Conservation (phyloP, 2,113 vertebrate genomes). For the Eretmochelys imbricata region DNA sequence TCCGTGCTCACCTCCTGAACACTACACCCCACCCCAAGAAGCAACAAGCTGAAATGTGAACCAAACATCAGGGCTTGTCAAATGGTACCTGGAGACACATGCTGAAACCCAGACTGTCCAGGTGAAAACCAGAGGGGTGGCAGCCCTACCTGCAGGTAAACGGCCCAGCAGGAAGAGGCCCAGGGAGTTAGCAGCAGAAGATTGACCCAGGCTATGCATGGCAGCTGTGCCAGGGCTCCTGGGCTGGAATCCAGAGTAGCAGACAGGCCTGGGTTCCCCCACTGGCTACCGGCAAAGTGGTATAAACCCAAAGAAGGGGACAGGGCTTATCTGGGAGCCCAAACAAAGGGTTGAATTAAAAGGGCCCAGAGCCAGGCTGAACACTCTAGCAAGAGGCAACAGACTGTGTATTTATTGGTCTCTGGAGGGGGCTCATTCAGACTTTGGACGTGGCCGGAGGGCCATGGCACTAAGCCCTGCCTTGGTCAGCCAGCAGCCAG, state of each 20-base stretch:
- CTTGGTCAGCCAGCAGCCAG: no score
- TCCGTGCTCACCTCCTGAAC: neutral
- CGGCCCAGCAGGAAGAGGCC: neutral
- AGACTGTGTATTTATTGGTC: no score
- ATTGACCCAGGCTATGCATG: neutral
- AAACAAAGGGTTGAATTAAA: neutral
- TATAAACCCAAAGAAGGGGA: neutral
- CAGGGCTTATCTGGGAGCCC: neutral
- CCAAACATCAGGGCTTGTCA: no score
- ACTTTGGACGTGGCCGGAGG: neutral
- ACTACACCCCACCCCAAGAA: neutral
- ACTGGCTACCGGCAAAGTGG: no score
- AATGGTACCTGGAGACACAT: no score
- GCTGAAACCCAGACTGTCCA: no score
- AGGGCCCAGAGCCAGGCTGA: neutral
- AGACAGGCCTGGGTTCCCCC: neutral
- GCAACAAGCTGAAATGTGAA: neutral
- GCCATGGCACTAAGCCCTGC: neutral
- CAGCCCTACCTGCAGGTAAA: neutral
- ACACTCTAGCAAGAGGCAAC: neutral
- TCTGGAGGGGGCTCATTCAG: neutral
- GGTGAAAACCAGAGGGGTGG: no score
- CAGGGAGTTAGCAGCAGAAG: neutral
- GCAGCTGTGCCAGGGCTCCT: no score
- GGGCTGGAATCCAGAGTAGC: neutral